Evolutionary conservation across 2,797 vertebrate species (phyloP), one percentile per base, ranked within the genome.

Genomic region (Brachyrhaphis roseni): DNA sequence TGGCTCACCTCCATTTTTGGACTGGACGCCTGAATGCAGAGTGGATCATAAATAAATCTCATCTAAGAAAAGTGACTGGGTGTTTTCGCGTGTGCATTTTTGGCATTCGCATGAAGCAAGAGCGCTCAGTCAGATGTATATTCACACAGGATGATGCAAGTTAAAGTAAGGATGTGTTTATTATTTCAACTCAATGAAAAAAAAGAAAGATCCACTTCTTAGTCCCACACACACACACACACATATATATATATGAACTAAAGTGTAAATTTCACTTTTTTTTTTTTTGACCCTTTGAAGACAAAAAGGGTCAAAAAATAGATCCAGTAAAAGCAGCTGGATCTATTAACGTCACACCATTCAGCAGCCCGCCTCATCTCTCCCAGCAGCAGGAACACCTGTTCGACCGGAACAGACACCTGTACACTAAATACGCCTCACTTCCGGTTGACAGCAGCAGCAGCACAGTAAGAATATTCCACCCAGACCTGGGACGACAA

Each of bases 401-500:
- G 39, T 1, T 20, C 1, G 11, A 39, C 0, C 23, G 46, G 20
- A 55, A n/a, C 26, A 74, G 82, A 85, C 82, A 89, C 87, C 86
- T 82, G 75, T 75, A 74, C 1, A 59, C 23, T n/a, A 23, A 23
- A 73, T 82, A 84, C 82, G 83, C 70, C 75, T 70, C 49, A n/a
- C 59, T 80, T n/a, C 74, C 12, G 34, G 46, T 7, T 72, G 39
- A 81, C 74, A 88, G 77, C 26, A 10, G 41, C 86, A 80, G 77
- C 31, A 36, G 43, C 87, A 81, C 34, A 59, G 57, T 39, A 72
- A 83, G 79, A 84, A 87, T 77, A 86, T 81, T 75, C 77, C 74
- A 66, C 78, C 83, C 85, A 85, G 88, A 86, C 66, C 77, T 47
- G 3, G 78, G 89, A 90, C 90, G 82, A 88, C 91, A 84, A 62